A percentile compares a stretch with the other conserved stretches of the same genome.
Evolutionary conservation across 1,140 invertebrate species (phyloP).

Genomic region (Leptinotarsa texana): DNA sequence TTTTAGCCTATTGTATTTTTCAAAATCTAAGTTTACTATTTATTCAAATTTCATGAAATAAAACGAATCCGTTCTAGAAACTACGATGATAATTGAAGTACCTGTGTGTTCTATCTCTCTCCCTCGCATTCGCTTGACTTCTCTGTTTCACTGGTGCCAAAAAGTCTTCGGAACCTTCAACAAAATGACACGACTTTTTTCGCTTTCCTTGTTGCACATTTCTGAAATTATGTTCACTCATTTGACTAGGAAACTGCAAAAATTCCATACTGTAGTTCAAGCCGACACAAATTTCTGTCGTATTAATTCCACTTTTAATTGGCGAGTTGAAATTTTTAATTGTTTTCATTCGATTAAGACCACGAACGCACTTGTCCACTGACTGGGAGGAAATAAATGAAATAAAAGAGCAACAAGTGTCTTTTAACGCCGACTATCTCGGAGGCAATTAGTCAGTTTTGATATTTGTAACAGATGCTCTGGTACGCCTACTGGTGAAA

Average conservation of each 20-base stretch:
- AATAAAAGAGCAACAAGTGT: conserved; percentile 27
- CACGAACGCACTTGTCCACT: background rate
- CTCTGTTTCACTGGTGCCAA: conserved; percentile 59
- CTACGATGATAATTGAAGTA: conserved; percentile 53
- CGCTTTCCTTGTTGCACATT: background rate
- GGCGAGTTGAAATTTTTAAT: background rate
- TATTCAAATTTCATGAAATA: no score
- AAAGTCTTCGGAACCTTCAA: conserved; percentile 19
- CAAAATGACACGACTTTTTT: background rate
- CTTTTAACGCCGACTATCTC: background rate
- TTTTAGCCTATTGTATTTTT: no score
- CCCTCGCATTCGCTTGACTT: conserved; percentile 72
- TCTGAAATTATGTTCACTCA: conserved; percentile 10
- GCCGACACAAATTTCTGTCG: background rate
- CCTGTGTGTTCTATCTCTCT: conserved; percentile 76
- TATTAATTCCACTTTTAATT: background rate
- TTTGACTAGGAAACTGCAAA: conserved; percentile 17
- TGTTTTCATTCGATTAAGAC: background rate
- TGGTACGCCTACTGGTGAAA: conserved; percentile 20
- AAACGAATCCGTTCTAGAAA: background rate
- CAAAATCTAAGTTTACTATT: no score
- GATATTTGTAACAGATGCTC: conserved; percentile 30
- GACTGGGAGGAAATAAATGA: conserved; percentile 5
- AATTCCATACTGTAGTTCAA: conserved; percentile 11
- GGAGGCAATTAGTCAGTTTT: conserved; percentile 28